Conservation (phyloP, 2,113 vertebrate species). For the Carassius auratus region DNA sequence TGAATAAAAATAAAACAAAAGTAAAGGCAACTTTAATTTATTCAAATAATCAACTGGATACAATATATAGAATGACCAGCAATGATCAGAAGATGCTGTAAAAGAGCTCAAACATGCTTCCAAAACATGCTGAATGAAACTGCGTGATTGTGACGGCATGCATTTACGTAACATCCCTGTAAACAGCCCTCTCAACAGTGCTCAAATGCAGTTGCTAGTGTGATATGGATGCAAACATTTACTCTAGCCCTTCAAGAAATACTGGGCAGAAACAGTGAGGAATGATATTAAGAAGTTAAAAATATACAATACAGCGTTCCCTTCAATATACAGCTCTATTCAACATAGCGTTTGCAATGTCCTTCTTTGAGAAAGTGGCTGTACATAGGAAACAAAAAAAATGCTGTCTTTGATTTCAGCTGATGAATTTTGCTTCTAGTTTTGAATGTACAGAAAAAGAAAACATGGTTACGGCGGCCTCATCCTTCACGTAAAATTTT, state of each 20-base stretch:
- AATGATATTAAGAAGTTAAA: constrained; percentile 62
- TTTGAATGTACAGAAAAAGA: neutral
- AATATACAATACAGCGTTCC: constrained; percentile 61
- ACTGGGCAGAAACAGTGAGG: constrained; percentile 49
- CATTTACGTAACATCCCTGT: constrained; percentile 59
- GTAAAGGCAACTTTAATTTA: constrained; percentile 73
- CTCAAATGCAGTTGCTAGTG: constrained; percentile 48
- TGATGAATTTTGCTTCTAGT: neutral
- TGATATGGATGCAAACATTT: constrained; percentile 52
- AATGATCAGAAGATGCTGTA: constrained; percentile 48
- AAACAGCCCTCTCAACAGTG: constrained; percentile 56
- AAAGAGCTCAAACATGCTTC: constrained; percentile 65
- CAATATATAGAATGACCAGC: constrained; percentile 67
- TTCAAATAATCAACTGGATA: constrained; percentile 74
- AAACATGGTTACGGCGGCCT: neutral
- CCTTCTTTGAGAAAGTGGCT: neutral
- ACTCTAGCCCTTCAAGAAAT: constrained; percentile 52
- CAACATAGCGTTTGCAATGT: neutral
- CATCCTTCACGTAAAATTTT: no score
- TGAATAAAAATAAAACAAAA: neutral
- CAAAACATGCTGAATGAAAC: constrained; percentile 67
- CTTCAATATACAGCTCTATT: constrained; percentile 6
- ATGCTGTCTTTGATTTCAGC: neutral
- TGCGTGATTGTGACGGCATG: constrained; percentile 70
- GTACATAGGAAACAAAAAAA: neutral